Percentiles rank a stretch among this genome's conserved stretches.
phyloP scores from a whole-genome alignment of 2,113 vertebrate species.

The Dermatemys mawii region DNA sequence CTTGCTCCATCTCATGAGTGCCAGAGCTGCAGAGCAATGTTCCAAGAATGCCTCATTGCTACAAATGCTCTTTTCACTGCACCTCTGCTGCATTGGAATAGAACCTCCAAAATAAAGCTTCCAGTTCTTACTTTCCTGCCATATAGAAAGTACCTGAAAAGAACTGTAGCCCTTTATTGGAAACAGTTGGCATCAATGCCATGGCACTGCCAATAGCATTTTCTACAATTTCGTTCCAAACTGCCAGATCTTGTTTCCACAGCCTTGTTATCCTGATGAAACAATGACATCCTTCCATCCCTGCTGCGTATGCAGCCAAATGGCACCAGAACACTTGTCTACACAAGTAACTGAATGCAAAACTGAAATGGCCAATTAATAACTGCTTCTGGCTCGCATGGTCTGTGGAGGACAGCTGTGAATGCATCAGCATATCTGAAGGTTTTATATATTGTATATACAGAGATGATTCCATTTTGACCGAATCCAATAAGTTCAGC shows the following conservation, averaged over 20 bases:
- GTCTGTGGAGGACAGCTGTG: not conserved
- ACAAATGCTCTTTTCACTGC: not conserved
- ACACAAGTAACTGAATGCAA: conserved; percentile 35
- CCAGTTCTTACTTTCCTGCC: conserved; percentile 37
- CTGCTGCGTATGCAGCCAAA: conserved; percentile 54
- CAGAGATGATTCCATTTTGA: conserved; percentile 18
- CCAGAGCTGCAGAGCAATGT: conserved; percentile 21
- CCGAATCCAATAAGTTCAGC: conserved; percentile 11
- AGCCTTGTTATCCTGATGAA: conserved; percentile 66
- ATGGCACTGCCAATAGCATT: conserved; percentile 43
- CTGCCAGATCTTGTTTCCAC: conserved; percentile 59
- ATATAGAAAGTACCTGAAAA: conserved; percentile 63
- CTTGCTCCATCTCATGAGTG: not conserved
- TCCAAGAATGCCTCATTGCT: conserved; percentile 24
- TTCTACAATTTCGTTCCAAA: conserved; percentile 53
- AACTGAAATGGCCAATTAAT: conserved; percentile 49
- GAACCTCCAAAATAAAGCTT: conserved; percentile 39
- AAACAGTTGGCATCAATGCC: conserved; percentile 52
- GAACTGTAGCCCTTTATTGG: conserved; percentile 54
- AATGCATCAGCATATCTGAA: not conserved
- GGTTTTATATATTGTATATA: not conserved
- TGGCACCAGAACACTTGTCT: conserved; percentile 44
- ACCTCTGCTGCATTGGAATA: conserved; percentile 18
- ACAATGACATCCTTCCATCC: conserved; percentile 54
- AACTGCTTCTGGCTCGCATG: conserved; percentile 19